A percentile compares a stretch with the other conserved stretches of the same genome.
Conservation (phyloP, 2,888 invertebrate genomes). For the Agrotis clavis region DNA sequence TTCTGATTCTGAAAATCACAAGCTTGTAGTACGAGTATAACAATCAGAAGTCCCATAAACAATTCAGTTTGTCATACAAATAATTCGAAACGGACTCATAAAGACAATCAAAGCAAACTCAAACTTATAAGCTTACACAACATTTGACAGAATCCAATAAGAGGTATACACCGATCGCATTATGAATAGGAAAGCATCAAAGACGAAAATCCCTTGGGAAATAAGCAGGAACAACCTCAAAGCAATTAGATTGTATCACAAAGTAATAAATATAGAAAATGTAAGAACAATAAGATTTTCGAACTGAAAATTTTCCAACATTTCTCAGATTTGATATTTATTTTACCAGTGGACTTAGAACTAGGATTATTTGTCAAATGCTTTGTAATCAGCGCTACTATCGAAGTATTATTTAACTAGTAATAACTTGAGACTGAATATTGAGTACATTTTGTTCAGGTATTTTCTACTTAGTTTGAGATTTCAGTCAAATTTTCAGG, state of each 20-base stretch:
- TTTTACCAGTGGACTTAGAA: constrained; percentile 30
- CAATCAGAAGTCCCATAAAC: background rate
- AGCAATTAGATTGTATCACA: constrained; percentile 64
- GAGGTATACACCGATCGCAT: constrained; percentile 46
- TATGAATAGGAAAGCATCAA: constrained; percentile 61
- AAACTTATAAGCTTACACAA: constrained; percentile 38
- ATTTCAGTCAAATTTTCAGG: background rate
- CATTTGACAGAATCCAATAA: constrained; percentile 58
- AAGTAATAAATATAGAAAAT: constrained; percentile 57
- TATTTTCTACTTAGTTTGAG: constrained; percentile 2
- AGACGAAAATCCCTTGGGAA: constrained; percentile 64
- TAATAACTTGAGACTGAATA: constrained; percentile 14
- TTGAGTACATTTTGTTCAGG: background rate
- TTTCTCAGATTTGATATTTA: constrained; percentile 25
- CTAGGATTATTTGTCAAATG: constrained; percentile 34
- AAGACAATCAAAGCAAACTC: constrained; percentile 36
- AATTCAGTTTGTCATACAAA: background rate
- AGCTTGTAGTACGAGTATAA: too few species aligned
- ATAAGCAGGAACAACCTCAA: constrained; percentile 57
- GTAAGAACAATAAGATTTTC: constrained; percentile 52
- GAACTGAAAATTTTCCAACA: constrained; percentile 39
- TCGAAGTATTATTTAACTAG: background rate
- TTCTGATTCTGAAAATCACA: too few species aligned
- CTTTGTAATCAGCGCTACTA: constrained; percentile 20
- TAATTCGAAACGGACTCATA: constrained; percentile 4